These are phyloP conservation scores for Leptobrachium leishanense DNA, from an alignment of 2,113 vertebrate species.

Conservation along the genomic window DNA sequence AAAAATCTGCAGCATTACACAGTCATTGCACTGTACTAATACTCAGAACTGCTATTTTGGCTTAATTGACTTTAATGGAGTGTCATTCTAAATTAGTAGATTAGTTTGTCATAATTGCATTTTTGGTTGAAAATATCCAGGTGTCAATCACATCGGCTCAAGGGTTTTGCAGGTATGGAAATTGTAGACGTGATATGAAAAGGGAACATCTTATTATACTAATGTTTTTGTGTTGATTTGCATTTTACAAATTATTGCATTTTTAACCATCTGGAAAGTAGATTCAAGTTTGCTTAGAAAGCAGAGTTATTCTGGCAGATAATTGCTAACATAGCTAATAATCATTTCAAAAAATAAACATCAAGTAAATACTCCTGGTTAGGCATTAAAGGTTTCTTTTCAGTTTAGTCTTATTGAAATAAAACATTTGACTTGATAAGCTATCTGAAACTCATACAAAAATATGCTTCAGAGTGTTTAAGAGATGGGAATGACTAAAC, in stretches of 20 bases:
- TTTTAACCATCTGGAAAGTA: slow-evolving; percentile 7
- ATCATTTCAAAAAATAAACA: background rate
- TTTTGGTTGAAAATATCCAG: slow-evolving; percentile 9
- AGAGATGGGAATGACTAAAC: too few species aligned
- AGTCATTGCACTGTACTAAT: background rate
- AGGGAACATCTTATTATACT: slow-evolving; percentile 14
- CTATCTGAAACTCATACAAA: too few species aligned
- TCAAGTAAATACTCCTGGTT: background rate
- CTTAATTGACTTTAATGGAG: slow-evolving; percentile 10
- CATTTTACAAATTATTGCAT: background rate
- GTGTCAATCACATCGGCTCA: background rate
- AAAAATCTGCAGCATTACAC: background rate
- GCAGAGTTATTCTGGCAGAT: background rate
- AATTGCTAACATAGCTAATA: background rate
- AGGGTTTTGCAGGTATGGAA: slow-evolving; percentile 11
- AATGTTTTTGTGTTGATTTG: slow-evolving; percentile 6
- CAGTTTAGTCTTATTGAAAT: background rate
- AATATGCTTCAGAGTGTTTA: too few species aligned
- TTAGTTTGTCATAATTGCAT: slow-evolving; percentile 11
- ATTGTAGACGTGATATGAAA: background rate
- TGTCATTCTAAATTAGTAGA: slow-evolving; percentile 14
- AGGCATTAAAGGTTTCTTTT: background rate
- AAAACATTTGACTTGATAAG: too few species aligned
- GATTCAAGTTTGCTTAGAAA: background rate
- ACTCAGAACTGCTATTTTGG: background rate